Base-by-base conservation (phyloP, 2,797 vertebrate genomes). In the Parambassis ranga region DNA sequence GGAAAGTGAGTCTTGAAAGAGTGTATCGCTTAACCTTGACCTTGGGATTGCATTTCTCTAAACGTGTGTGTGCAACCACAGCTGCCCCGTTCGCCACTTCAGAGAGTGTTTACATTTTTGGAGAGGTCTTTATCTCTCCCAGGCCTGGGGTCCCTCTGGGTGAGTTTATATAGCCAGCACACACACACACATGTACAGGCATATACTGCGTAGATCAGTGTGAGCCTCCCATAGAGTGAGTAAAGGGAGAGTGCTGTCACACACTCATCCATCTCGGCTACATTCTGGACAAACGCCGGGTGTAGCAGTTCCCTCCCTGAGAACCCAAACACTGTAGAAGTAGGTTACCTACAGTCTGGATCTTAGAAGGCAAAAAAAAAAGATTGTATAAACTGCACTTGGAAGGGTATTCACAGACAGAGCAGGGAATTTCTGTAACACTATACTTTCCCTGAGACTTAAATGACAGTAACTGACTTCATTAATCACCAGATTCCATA, bases 101-200 rank as follows among this genome's bases (percentile, higher is more conserved):
- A 91, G 79, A 92, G 84, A 83, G 74, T 93, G 92, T 93, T 93
- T 93, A 93, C 87, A 90, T 92, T 93, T 80, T 79, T 77, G 81
- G 80, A 90, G 87, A 89, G 87, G 90, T 91, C 87, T 92, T 92
- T 92, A 93, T 92, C 92, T 92, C 77, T 65, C 73, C 74, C 63
- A 77, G 71, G 87, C 86, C 85, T 87, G 84, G 74, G 83, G 87
- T 91, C 81, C 79, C 90, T 84, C 86, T 78, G 83, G 70, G 78
- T 89, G 84, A 91, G 91, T 92, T 91, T 91, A 91, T 83, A 92
- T 76, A 90, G 77, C 71, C 43, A 82, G 67, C 63, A 64, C 13
- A 23, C 73, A 53, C 64, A 56, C 69, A 68, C 78, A 49, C 28
- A 26, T 43, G 47, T 26, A 36, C n/a, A 36, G 14, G 15, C 22